phyloP scores from a whole-genome alignment of 2,888 invertebrate species.

The Homarus gammarus region DNA sequence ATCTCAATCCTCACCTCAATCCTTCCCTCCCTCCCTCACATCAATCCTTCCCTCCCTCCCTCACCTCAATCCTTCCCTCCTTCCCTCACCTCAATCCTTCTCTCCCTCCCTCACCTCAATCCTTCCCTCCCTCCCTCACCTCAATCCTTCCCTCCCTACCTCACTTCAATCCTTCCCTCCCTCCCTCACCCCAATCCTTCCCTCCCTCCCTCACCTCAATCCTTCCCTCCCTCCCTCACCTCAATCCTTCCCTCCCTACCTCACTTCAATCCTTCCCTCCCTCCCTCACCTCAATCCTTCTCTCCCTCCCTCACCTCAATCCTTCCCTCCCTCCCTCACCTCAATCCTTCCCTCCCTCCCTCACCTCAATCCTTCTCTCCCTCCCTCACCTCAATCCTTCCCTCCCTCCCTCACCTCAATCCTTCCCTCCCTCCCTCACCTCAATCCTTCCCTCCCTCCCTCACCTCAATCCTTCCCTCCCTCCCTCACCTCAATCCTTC shows the following conservation, averaged over 20 bases:
- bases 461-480: neutral
- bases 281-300: neutral
- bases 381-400: neutral
- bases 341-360: no score
- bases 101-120: no score
- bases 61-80: neutral
- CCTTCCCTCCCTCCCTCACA: neutral
- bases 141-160: no score
- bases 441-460: neutral
- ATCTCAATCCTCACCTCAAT: neutral
- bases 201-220: neutral
- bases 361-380: no score
- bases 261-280: neutral
- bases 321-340: no score
- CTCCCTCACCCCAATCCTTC: neutral
- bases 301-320: neutral
- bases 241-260: neutral
- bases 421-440: neutral
- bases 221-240: neutral
- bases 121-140: no score
- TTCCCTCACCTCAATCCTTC: no score
- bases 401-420: neutral
- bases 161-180: neutral
- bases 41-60: neutral
- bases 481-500: neutral